Evolutionary conservation across 1,140 invertebrate genomes (phyloP).

Genomic region (Ericerus pela): DNA sequence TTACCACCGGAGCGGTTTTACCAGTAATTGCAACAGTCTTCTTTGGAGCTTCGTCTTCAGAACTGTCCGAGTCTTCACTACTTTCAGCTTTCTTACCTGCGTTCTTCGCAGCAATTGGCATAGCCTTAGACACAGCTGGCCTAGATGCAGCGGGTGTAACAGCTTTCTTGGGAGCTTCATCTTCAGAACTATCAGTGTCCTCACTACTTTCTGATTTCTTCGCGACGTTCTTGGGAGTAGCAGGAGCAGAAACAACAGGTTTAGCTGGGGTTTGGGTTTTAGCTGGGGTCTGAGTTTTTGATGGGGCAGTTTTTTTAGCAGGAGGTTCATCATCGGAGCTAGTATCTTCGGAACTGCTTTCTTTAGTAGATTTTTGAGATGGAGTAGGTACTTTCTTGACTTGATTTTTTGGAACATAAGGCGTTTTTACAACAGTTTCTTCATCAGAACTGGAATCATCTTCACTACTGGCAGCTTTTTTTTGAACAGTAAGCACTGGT

Average conservation of each 20-base stretch:
- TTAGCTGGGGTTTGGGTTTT: background rate
- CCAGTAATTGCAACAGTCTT: background rate
- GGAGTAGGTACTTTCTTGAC: too few relatives aligned
- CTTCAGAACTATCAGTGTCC: background rate
- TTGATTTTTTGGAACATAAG: too few relatives aligned
- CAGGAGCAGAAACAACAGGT: too few relatives aligned
- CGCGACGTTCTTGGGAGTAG: too few relatives aligned
- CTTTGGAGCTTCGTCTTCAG: background rate
- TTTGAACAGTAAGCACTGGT: background rate
- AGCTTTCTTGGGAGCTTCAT: background rate
- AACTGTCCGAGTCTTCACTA: background rate
- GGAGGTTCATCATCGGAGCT: background rate
- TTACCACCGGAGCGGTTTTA: background rate
- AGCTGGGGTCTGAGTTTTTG: background rate
- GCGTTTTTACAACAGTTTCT: too few relatives aligned
- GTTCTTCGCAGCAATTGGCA: background rate
- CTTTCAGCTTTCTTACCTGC: too few relatives aligned
- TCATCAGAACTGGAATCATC: background rate
- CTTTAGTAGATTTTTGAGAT: background rate
- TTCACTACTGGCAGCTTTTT: background rate
- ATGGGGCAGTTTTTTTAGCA: background rate
- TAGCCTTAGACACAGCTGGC: background rate
- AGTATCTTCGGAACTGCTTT: background rate
- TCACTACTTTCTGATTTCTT: background rate
- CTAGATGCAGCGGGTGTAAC: background rate